These are phyloP conservation scores for Macrophya alboannulata DNA, from an alignment of 2,888 invertebrate genomes.

Conservation along the genomic window DNA sequence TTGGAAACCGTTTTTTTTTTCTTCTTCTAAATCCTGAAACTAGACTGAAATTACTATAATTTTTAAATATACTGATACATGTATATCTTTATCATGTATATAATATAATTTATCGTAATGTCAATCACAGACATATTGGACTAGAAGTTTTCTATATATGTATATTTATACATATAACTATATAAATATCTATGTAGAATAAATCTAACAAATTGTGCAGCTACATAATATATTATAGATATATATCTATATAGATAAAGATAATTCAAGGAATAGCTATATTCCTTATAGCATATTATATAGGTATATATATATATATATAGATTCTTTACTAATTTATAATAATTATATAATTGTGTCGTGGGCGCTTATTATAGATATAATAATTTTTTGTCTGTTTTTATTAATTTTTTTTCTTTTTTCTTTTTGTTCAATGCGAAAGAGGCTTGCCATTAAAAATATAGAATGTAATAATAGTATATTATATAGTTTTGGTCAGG, in stretches of 20 bases:
- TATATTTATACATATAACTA: conserved; percentile 10
- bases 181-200: conserved; percentile 1
- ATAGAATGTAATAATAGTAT: conserved; percentile 12
- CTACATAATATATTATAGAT: conserved; percentile 1
- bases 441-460: conserved; percentile 14
- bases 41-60: background rate
- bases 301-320: no score
- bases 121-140: conserved; percentile 55
- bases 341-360: conserved; percentile 19
- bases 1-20: background rate
- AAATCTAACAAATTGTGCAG: conserved; percentile 9
- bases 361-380: conserved; percentile 15
- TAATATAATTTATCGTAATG: conserved; percentile 35
- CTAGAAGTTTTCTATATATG: conserved; percentile 38
- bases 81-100: no score
- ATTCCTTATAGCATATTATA: background rate
- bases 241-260: conserved; percentile 16
- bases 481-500: conserved; percentile 50
- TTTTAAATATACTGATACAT: background rate
- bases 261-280: background rate
- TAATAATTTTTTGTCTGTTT: background rate
- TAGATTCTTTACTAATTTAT: conserved; percentile 13
- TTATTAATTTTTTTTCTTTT: no score
- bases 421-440: background rate
- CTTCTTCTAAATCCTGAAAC: background rate